Percentiles rank a stretch among this genome's conserved stretches.
Evolutionary conservation across 2,797 vertebrate genomes (phyloP).

Genomic region (Sebastolobus alascanus): DNA sequence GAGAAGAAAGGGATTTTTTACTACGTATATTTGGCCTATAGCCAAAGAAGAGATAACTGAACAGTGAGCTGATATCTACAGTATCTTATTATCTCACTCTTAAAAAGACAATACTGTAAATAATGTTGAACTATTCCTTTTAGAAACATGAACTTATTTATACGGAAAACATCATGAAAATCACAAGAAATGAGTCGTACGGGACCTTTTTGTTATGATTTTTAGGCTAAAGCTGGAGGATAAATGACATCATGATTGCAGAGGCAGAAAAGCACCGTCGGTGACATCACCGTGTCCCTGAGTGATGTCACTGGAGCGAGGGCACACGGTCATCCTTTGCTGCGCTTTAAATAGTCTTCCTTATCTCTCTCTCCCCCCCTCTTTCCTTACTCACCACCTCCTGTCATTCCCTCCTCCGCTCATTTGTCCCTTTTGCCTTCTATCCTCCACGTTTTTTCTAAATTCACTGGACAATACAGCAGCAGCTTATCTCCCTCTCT

Average conservation of each 20-base stretch:
- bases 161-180: neutral
- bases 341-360: conserved; percentile 65
- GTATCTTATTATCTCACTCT: neutral
- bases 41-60: neutral
- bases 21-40: neutral
- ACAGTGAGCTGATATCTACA: neutral
- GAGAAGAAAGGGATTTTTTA: neutral
- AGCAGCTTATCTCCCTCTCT: conserved; percentile 47
- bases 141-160: too few relatives aligned
- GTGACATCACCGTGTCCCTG: conserved; percentile 60
- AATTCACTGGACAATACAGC: conserved; percentile 53
- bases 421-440: conserved; percentile 57
- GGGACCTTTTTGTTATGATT: conserved; percentile 13
- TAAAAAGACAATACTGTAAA: neutral
- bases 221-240: conserved; percentile 3
- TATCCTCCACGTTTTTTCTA: conserved; percentile 46
- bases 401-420: conserved; percentile 27
- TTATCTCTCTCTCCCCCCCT: conserved; percentile 35
- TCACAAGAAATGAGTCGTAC: neutral
- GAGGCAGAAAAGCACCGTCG: conserved; percentile 3
- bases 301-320: conserved; percentile 68
- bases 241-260: conserved; percentile 17
- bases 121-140: neutral
- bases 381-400: conserved; percentile 39
- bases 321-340: conserved; percentile 48